Evolutionary conservation across 2,113 vertebrate species (phyloP).

Genomic region (Dasypus novemcinctus): DNA sequence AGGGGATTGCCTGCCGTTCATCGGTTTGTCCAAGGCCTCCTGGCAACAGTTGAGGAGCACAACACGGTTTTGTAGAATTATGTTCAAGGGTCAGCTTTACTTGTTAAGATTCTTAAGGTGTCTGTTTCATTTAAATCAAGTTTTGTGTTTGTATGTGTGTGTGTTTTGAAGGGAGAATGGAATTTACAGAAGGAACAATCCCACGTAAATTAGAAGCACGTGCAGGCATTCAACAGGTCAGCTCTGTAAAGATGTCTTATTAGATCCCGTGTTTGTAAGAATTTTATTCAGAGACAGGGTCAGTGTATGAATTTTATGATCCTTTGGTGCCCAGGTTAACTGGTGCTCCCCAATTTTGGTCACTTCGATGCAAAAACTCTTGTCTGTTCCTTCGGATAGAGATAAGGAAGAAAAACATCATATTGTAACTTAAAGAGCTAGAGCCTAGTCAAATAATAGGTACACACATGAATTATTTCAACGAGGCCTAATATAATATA

Average conservation of each 20-base stretch:
- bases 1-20: not conserved
- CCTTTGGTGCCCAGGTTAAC: slow-evolving; percentile 65
- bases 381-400: slow-evolving; percentile 28
- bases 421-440: not conserved
- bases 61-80: slow-evolving; percentile 67
- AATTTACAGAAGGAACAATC: slow-evolving; percentile 78
- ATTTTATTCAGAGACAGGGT: slow-evolving; percentile 77
- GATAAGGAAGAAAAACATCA: not conserved
- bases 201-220: slow-evolving; percentile 82
- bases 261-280: slow-evolving; percentile 78
- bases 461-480: not conserved
- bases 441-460: not conserved
- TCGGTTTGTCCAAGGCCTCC: slow-evolving; percentile 46
- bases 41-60: slow-evolving; percentile 56
- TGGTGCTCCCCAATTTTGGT: not conserved
- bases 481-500: not conserved
- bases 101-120: slow-evolving; percentile 82
- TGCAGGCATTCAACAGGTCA: slow-evolving; percentile 80
- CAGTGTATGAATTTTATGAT: slow-evolving; percentile 70
- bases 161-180: slow-evolving; percentile 57
- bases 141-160: slow-evolving; percentile 48
- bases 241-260: slow-evolving; percentile 79
- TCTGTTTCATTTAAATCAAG: slow-evolving; percentile 83
- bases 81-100: slow-evolving; percentile 73
- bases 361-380: not conserved